Base-by-base conservation (phyloP, 2,888 invertebrate species). In the Plemyria rubiginata region DNA sequence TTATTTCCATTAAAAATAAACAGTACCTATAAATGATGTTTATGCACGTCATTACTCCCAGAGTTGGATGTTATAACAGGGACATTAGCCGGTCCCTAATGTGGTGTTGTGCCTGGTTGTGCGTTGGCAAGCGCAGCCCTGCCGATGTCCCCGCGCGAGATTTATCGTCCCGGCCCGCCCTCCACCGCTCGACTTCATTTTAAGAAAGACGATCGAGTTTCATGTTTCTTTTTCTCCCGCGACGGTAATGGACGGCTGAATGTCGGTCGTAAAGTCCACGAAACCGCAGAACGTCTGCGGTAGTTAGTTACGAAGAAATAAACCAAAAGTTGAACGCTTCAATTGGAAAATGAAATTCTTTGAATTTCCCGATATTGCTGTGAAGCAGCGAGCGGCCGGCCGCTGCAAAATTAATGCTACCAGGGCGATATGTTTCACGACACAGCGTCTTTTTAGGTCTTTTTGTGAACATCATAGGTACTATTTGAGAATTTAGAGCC, bases 11-110 rank as follows among this genome's bases (percentile, higher is more conserved):
- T 49, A 68, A 67, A 68, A 67, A 69, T 71, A 70, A 69, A 71
- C 61, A 70, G 70, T 68, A n/a, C n/a, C n/a, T n/a, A 70, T 68
- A 71, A 71, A 70, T 71, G 65, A 68, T 67, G 70, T 70, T 71
- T 67, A 65, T 67, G 70, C 61, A 65, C 70, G 70, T 70, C 66
- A 62, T 70, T 70, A 69, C 71, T 73, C 67, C 62, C 70, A 62
- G 69, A 68, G 70, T 68, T 68, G 74, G 78, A 76, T 77, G 77
- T 77, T 80, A 77, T 78, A 80, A 80, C 79, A 75, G 75, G 74
- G 76, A 82, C 84, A 84, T 84, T 85, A 84, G 83, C 76, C 76
- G 70, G 72, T 70, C 78, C 76, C 80, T 82, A 84, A 84, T 82
- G 83, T 80, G 78, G 78, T 81, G 82, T 77, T 74, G 80, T 71